Evolutionary conservation across 1,140 invertebrate species (phyloP).

Genomic region (Onthophagus taurus): DNA sequence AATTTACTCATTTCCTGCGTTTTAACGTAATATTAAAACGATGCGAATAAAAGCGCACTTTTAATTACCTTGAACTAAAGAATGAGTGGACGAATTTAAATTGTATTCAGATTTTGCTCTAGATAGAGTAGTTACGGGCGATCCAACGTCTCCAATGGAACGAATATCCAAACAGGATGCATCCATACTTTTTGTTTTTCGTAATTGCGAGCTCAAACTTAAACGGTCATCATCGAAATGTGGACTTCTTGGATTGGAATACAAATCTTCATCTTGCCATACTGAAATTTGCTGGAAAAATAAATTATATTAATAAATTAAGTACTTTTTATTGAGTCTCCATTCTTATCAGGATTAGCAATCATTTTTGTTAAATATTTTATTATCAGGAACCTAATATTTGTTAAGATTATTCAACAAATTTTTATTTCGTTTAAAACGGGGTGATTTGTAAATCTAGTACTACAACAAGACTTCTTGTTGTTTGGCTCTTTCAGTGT

Average conservation of each 20-base stretch:
- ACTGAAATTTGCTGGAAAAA: conserved; percentile 60
- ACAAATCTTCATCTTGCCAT: conserved; percentile 68
- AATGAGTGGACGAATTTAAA: conserved; percentile 54
- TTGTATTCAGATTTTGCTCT: conserved; percentile 82
- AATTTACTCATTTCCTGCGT: no score
- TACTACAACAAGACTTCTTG: no score
- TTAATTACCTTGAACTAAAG: conserved; percentile 46
- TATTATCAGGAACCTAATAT: no score
- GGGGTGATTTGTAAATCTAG: no score
- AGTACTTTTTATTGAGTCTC: no score
- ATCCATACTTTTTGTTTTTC: conserved; percentile 82
- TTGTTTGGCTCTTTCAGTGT: no score
- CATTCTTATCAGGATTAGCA: no score
- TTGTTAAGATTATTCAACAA: no score
- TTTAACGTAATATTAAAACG: no score
- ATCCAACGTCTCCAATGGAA: conserved; percentile 52
- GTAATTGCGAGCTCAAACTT: conserved; percentile 58
- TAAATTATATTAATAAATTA: conserved; percentile 3
- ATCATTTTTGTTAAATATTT: no score
- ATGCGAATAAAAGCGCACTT: no score
- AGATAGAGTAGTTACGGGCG: conserved; percentile 50
- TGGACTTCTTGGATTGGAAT: conserved; percentile 50
- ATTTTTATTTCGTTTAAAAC: not conserved
- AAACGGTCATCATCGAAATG: conserved; percentile 48
- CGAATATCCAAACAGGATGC: conserved; percentile 75